phyloP scores from a whole-genome alignment of 1,140 invertebrate species.

The Drosophila miranda region DNA sequence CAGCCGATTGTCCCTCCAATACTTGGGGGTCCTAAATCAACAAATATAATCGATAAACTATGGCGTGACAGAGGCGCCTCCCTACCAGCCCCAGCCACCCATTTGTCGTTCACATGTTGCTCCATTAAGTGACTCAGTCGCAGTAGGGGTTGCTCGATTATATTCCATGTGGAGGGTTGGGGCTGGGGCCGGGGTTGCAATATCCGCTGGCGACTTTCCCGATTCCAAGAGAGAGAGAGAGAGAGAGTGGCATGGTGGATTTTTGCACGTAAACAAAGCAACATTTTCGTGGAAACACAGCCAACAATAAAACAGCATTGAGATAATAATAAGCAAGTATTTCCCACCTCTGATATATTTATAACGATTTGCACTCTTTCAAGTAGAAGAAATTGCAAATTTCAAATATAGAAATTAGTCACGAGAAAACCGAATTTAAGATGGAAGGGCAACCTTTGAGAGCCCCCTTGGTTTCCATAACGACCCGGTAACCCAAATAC shows the following conservation, averaged over 20 bases:
- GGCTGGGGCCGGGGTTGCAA: background rate
- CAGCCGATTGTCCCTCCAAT: conserved; percentile 3
- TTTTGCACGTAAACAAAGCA: conserved; percentile 69
- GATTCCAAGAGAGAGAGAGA: conserved; percentile 5
- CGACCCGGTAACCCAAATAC: background rate
- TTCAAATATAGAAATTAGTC: background rate
- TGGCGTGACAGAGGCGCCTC: conserved; percentile 60
- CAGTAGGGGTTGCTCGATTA: background rate
- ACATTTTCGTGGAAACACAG: conserved; percentile 66
- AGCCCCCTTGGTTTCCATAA: no score
- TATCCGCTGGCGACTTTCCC: conserved; percentile 63
- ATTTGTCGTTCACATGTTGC: conserved; percentile 42
- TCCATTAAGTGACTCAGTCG: conserved; percentile 60
- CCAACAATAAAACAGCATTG: conserved; percentile 39
- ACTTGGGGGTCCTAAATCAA: conserved; percentile 54
- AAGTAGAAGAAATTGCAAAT: conserved; percentile 18
- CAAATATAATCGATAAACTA: conserved; percentile 70
- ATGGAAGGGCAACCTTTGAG: conserved; percentile 4
- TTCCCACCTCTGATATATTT: no score
- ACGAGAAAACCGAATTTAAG: background rate
- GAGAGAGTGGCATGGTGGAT: conserved; percentile 18
- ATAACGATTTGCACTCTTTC: background rate
- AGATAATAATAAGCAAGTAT: conserved; percentile 43
- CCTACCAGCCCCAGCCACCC: conserved; percentile 10
- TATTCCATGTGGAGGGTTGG: background rate